Evolutionary conservation across 2,797 vertebrate genomes (phyloP).

Genomic region (Anas capensis): DNA sequence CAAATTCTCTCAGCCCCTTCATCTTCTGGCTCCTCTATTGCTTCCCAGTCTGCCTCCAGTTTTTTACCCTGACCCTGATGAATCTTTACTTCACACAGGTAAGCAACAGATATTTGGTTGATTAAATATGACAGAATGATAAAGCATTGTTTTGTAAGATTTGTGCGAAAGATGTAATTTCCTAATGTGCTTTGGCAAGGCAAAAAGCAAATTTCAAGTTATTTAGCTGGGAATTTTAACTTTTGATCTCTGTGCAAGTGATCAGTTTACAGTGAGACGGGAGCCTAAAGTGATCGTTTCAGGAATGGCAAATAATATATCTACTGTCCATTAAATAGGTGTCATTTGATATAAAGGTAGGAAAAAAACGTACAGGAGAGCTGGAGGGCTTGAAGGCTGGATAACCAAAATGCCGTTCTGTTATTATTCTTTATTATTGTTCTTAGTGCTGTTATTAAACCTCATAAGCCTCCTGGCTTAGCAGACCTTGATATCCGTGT

Average conservation of each 20-base stretch:
- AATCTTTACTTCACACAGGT: constrained; percentile 98
- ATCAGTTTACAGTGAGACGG: background rate
- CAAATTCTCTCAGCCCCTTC: constrained; percentile 90
- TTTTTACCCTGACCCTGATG: constrained; percentile 97
- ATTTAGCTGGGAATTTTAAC: background rate
- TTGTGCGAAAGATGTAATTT: background rate
- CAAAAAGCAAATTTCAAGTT: background rate
- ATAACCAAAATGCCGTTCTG: background rate
- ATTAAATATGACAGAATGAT: constrained; percentile 12
- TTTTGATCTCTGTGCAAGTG: background rate
- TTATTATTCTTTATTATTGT: background rate
- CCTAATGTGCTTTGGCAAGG: background rate
- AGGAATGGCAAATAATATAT: background rate
- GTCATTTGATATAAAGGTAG: background rate
- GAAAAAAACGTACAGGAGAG: background rate
- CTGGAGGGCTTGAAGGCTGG: background rate
- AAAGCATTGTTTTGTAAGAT: background rate
- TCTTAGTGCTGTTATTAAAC: background rate
- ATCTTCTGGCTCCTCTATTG: constrained; percentile 98
- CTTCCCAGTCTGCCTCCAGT: constrained; percentile 96
- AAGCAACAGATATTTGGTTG: constrained; percentile 65
- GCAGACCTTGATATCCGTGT: background rate
- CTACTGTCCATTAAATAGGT: background rate
- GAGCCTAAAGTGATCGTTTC: background rate
- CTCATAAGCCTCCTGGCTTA: background rate